phyloP scores from a whole-genome alignment of 1,140 invertebrate genomes.

The Choristoneura fumiferana region DNA sequence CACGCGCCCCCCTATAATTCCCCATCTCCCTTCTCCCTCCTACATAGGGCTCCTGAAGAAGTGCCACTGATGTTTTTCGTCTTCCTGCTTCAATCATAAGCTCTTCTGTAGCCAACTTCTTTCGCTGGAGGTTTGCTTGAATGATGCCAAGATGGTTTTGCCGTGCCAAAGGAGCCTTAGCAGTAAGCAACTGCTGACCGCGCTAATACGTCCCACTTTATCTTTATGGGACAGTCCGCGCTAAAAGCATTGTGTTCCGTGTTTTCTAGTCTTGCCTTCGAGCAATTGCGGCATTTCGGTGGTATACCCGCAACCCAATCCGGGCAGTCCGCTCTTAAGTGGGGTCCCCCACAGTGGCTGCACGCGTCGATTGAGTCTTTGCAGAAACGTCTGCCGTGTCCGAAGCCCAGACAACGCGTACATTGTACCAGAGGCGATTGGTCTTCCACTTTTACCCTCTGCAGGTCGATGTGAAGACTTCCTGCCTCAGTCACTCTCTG shows the following conservation, averaged over 20 bases:
- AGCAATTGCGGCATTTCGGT: slow-evolving; percentile 21
- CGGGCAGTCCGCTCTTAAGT: slow-evolving; percentile 17
- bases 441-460: slow-evolving; percentile 21
- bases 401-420: slow-evolving; percentile 23
- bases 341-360: slow-evolving; percentile 22
- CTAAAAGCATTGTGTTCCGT: slow-evolving; percentile 21
- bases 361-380: slow-evolving; percentile 14
- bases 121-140: neutral
- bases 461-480: slow-evolving; percentile 1
- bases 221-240: slow-evolving; percentile 3
- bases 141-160: neutral
- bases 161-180: neutral
- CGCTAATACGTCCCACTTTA: slow-evolving; percentile 15
- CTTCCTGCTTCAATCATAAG: neutral
- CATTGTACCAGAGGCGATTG: slow-evolving; percentile 30
- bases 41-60: slow-evolving; percentile 1
- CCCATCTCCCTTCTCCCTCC: neutral
- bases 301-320: neutral
- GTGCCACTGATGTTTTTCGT: neutral
- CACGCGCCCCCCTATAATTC: neutral
- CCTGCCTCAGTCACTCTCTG: neutral
- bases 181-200: neutral
- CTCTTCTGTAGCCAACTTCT: neutral
- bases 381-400: slow-evolving; percentile 19
- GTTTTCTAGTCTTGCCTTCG: neutral